Base-by-base conservation (phyloP, 2,888 invertebrate genomes). In the Polylopha cassiicola region DNA sequence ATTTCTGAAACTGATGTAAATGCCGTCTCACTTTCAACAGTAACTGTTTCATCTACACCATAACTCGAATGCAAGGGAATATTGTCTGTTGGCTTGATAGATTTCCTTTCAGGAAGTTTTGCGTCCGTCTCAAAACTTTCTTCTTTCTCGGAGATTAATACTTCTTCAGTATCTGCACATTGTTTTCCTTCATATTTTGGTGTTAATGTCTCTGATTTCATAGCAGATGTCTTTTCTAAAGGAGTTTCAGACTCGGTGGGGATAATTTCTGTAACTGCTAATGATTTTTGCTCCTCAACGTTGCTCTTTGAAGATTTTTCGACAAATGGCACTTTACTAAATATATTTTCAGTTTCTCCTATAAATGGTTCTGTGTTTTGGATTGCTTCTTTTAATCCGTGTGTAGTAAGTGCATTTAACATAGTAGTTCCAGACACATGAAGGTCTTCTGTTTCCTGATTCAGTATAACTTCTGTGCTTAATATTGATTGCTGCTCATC, bases 141-240 rank as follows among this genome's bases (percentile, higher is more conserved):
- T 67, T 87, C 87, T 51, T 79, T 86, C 47, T 89, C 89, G 11
- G 79, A 75, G 0, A 73, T 44, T 11, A 77, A 71, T 5, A 77
- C 60, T 65, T 87, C 74, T 1, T 71, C 73, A 9, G 88, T 62
- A 18, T 76, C 65, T 8, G 87, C 67, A 36, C 84, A 75, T 37
- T 67, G 73, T 43, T 72, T 79, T 36, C 74, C 66, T 56, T 85
- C 76, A 47, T 77, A 62, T 41, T 68, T 70, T 36, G 58, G 39
- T 38, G 53, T 55, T 8, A 61, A 69, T 31, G 31, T 57, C 47
- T 76, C 72, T 15, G 51, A 37, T 49, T 65, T 64, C 11, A 55
- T 30, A 7, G 23, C 23, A 5, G 53, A 32, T 4, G 37, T 34
- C 15, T 55, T 41, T 8, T 57, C 48, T 5, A 74, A 49, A 1